A percentile compares a stretch with the other conserved stretches of the same genome.
Conservation (phyloP, 2,797 vertebrate species). For the Sebastes trivittatus region DNA sequence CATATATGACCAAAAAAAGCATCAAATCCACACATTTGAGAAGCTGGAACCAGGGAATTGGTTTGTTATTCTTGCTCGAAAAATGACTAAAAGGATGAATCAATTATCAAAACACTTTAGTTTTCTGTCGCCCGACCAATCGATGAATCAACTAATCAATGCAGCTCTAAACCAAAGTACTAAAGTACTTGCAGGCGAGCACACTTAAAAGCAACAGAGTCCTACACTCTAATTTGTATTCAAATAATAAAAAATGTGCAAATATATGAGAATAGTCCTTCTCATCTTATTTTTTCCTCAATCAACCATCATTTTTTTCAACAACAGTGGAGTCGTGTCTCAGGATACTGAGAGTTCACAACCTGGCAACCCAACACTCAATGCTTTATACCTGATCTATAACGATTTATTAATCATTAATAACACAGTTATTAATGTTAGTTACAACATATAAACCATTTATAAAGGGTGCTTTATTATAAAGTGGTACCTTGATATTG, state of each 20-base stretch:
- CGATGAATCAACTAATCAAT: rapidly evolving
- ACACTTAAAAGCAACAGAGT: neutral
- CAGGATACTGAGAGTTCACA: neutral
- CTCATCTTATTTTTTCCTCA: neutral
- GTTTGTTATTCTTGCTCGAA: too few species aligned
- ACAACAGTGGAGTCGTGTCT: neutral
- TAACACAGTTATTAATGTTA: neutral
- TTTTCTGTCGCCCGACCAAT: too few species aligned
- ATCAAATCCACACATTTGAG: too few species aligned
- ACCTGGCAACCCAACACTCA: neutral
- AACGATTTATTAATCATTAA: neutral
- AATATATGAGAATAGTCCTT: neutral
- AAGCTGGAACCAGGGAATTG: too few species aligned
- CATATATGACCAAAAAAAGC: too few species aligned
- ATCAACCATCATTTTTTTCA: neutral
- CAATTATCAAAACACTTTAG: too few species aligned
- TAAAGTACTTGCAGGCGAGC: too few species aligned
- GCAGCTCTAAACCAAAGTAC: too few species aligned
- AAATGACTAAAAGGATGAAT: too few species aligned
- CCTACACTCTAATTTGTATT: neutral
- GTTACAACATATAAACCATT: neutral
- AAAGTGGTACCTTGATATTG: neutral
- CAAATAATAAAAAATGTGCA: neutral
- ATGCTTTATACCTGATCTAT: neutral
- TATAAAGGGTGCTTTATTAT: neutral